These are phyloP conservation scores for Oxycera nigricornis DNA, from an alignment of 2,888 invertebrate species.

Conservation along the genomic window DNA sequence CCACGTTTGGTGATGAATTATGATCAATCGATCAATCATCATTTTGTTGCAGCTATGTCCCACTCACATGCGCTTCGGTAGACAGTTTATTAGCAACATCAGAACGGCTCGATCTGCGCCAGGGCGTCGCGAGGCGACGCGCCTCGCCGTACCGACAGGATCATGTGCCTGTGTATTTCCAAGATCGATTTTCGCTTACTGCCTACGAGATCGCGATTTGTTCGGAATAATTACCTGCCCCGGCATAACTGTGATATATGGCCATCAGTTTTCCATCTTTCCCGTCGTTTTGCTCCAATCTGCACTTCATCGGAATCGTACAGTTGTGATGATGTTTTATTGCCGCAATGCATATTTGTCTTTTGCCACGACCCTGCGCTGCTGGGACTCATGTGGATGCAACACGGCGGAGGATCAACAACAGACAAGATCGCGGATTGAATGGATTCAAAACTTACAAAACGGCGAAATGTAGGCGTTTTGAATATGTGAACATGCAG, in stretches of 20 bases:
- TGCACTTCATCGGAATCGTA: constrained; percentile 33
- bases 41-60: constrained; percentile 6
- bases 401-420: background rate
- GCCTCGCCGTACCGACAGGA: background rate
- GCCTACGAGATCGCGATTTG: constrained; percentile 44
- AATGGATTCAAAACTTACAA: constrained; percentile 24
- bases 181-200: constrained; percentile 41
- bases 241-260: constrained; percentile 46
- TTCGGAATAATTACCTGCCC: constrained; percentile 46
- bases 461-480: constrained; percentile 24
- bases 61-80: constrained; percentile 2
- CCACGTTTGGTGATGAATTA: constrained; percentile 46
- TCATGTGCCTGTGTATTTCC: constrained; percentile 13
- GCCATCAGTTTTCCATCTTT: constrained; percentile 39
- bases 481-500: constrained; percentile 27
- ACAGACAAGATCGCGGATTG: constrained; percentile 14
- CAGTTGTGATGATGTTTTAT: constrained; percentile 41
- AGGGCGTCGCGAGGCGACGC: background rate
- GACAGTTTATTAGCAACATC: constrained; percentile 23
- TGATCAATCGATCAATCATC: constrained; percentile 47
- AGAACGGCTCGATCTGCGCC: background rate
- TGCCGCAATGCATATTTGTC: constrained; percentile 40
- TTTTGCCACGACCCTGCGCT: constrained; percentile 20
- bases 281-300: constrained; percentile 1
- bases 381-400: background rate